Evolutionary conservation across 2,113 vertebrate genomes (phyloP).

Genomic region (Elephas maximus): DNA sequence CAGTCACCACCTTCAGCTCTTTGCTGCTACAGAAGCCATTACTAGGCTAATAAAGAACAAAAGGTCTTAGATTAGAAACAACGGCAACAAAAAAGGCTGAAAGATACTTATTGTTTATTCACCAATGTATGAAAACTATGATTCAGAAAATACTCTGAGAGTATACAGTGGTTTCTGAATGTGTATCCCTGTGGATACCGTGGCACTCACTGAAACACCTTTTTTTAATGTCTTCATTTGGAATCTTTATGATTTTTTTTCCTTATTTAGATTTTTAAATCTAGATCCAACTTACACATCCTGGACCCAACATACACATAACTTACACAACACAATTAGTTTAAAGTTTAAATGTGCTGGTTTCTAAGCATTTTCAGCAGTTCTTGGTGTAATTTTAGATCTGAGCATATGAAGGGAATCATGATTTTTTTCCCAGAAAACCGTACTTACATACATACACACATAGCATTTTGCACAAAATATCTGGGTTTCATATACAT

Average conservation of each 20-base stretch:
- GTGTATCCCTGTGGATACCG: neutral
- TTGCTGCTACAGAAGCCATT: neutral
- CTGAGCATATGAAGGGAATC: neutral
- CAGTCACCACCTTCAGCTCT: constrained; percentile 53
- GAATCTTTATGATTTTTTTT: constrained; percentile 3
- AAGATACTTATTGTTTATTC: constrained; percentile 40
- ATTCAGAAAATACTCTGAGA: constrained; percentile 36
- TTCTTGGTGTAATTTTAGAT: neutral
- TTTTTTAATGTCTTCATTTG: constrained; percentile 3
- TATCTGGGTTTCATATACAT: neutral
- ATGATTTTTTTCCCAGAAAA: neutral
- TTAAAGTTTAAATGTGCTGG: constrained; percentile 29
- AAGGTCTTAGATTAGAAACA: neutral
- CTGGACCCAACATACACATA: neutral
- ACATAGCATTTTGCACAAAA: constrained; percentile 4
- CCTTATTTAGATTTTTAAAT: constrained; percentile 46
- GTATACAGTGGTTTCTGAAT: constrained; percentile 29
- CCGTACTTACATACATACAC: neutral
- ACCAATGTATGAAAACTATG: constrained; percentile 16
- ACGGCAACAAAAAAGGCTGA: neutral
- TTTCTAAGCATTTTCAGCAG: neutral
- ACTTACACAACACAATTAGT: neutral
- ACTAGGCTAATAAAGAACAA: neutral
- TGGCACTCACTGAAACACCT: neutral
- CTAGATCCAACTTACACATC: neutral